Conservation (phyloP, 1,140 invertebrate species). For the Aphelinus certus region DNA sequence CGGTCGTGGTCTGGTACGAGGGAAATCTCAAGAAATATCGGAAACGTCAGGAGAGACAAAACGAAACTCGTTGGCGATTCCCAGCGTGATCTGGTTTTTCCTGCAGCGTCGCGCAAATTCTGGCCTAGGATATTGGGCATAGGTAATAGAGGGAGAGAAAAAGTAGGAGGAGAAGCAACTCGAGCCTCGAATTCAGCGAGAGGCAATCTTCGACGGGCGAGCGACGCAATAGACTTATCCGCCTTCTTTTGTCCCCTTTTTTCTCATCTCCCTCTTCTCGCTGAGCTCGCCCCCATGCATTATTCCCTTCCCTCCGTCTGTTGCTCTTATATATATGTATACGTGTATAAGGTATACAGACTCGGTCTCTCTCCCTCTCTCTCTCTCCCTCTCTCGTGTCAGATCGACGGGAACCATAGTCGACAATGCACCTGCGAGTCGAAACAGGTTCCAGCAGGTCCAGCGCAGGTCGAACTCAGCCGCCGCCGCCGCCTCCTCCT, state of each 20-base stretch:
- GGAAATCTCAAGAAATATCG: too few species aligned
- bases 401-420: neutral
- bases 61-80: constrained; percentile 21
- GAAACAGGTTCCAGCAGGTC: constrained; percentile 42
- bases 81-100: neutral
- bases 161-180: neutral
- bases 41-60: neutral
- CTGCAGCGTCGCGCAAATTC: constrained; percentile 2
- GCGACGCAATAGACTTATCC: constrained; percentile 39
- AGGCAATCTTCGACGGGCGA: constrained; percentile 32
- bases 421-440: constrained; percentile 38
- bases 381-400: neutral
- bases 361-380: neutral
- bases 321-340: neutral
- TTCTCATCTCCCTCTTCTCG: neutral
- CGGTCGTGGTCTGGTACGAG: too few species aligned
- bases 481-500: constrained; percentile 2
- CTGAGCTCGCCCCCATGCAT: constrained; percentile 26
- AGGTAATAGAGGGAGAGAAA: neutral
- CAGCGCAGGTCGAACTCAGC: constrained; percentile 21
- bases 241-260: constrained; percentile 31
- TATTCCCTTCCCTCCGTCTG: constrained; percentile 22
- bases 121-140: constrained; percentile 23
- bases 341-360: neutral
- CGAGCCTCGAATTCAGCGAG: constrained; percentile 31